Evolutionary conservation across 2,797 vertebrate genomes (phyloP).

Genomic region (Crax fasciolata): DNA sequence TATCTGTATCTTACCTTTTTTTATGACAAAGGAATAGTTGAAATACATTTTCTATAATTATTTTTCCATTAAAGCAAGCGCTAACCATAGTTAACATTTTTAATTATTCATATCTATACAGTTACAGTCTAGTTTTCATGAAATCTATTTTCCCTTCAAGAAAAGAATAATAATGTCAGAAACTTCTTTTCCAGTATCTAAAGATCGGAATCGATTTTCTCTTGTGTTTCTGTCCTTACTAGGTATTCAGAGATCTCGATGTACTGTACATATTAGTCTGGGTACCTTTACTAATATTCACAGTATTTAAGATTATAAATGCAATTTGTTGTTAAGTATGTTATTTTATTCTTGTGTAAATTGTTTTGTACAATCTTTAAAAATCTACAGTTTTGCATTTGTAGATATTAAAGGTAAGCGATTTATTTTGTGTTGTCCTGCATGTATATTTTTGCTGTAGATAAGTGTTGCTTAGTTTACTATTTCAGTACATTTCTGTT

Average conservation of each 20-base stretch:
- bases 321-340: slow-evolving; percentile 85
- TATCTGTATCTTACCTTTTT: slow-evolving; percentile 71
- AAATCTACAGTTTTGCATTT: slow-evolving; percentile 87
- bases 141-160: slow-evolving; percentile 74
- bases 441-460: slow-evolving; percentile 94
- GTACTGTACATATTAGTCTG: slow-evolving; percentile 85
- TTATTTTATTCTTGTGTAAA: slow-evolving; percentile 88
- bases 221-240: slow-evolving; percentile 73
- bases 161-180: slow-evolving; percentile 70
- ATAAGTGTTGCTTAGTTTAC: slow-evolving; percentile 87
- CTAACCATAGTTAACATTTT: slow-evolving; percentile 77
- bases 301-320: slow-evolving; percentile 87
- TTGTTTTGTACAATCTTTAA: slow-evolving; percentile 89
- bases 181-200: slow-evolving; percentile 80
- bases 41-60: slow-evolving; percentile 74
- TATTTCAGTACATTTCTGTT: slow-evolving; percentile 84
- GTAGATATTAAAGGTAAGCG: slow-evolving; percentile 86
- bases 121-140: slow-evolving; percentile 77
- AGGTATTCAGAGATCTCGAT: slow-evolving; percentile 77
- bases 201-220: slow-evolving; percentile 75
- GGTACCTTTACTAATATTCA: slow-evolving; percentile 88
- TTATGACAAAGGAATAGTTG: slow-evolving; percentile 73
- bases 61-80: slow-evolving; percentile 73
- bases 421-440: slow-evolving; percentile 87
- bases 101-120: slow-evolving; percentile 77